Conservation (phyloP, 2,797 vertebrate genomes). For the Paratrypauchen microcephalus region DNA sequence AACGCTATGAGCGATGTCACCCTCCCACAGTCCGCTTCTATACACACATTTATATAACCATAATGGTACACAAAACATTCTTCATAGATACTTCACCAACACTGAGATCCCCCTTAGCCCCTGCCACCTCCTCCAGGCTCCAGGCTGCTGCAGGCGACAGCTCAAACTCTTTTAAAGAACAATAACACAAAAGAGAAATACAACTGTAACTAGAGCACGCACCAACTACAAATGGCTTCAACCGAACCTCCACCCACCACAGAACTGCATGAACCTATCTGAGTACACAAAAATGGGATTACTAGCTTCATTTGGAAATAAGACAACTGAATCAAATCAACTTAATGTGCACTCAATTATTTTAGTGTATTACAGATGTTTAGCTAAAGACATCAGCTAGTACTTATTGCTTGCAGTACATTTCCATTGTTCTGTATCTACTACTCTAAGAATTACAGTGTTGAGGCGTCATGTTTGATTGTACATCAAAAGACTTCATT, state of each 20-base stretch:
- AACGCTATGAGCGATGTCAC: too few species aligned
- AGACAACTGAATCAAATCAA: background rate
- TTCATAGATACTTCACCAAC: background rate
- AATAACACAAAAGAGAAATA: background rate
- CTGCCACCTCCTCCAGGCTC: background rate
- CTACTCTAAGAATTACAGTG: background rate
- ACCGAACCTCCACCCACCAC: background rate
- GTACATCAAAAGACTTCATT: background rate
- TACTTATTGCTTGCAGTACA: background rate
- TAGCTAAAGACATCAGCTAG: too few species aligned
- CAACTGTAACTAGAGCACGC: background rate
- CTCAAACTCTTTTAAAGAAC: background rate
- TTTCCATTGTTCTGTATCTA: background rate
- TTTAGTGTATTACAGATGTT: too few species aligned
- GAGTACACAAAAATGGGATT: background rate
- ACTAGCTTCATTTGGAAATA: background rate
- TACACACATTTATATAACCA: background rate
- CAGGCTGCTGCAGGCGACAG: background rate
- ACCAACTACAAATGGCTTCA: slow-evolving; percentile 8
- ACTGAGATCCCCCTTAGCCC: background rate
- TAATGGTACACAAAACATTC: background rate
- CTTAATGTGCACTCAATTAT: background rate
- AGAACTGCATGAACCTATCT: background rate
- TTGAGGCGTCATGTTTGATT: background rate
- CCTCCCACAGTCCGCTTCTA: too few species aligned